Conservation (phyloP, 1,140 invertebrate genomes). For the Cepaea nemoralis region DNA sequence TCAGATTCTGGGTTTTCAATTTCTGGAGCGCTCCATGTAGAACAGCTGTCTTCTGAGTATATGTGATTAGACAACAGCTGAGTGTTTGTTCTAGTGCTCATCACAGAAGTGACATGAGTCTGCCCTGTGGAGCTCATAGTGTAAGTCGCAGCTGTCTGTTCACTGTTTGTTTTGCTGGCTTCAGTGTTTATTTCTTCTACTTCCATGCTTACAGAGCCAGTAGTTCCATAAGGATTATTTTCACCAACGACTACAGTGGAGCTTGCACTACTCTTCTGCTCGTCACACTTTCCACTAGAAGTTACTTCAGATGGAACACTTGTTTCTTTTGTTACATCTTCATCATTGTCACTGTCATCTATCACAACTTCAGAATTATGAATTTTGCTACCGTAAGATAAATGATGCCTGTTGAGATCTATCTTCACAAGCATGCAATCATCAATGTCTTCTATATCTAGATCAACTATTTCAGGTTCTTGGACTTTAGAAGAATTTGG, state of each 20-base stretch:
- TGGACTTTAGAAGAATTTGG: neutral
- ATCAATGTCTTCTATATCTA: slow-evolving; percentile 25
- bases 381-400: neutral
- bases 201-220: neutral
- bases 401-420: neutral
- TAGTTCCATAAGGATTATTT: neutral
- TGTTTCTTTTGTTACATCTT: neutral
- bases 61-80: neutral
- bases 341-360: slow-evolving; percentile 23
- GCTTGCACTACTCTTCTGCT: neutral
- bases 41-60: neutral
- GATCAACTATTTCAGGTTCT: neutral
- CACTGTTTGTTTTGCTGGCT: neutral
- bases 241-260: neutral
- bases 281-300: neutral
- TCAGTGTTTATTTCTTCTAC: neutral
- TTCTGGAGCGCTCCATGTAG: neutral
- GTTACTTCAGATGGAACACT: no score
- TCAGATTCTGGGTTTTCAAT: neutral
- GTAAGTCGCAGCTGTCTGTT: neutral
- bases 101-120: neutral
- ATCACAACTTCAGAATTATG: slow-evolving; percentile 11
- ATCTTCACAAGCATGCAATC: slow-evolving; percentile 27
- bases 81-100: neutral
- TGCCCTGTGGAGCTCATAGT: neutral